Conservation (phyloP, 2,797 vertebrate genomes). For the Tenualosa ilisha region DNA sequence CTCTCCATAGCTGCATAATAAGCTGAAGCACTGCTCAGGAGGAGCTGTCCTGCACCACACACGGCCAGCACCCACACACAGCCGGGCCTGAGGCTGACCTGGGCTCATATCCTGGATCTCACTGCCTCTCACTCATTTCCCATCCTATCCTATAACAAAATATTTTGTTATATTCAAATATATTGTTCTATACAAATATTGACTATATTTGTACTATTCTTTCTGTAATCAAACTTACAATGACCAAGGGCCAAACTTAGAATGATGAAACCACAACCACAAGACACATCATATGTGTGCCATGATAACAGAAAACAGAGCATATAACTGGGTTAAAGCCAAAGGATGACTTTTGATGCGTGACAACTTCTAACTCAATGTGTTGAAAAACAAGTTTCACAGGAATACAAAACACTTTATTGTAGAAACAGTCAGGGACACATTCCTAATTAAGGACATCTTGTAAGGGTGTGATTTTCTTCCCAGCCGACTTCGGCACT, state of each 20-base stretch:
- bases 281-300: background rate
- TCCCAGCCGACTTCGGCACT: background rate
- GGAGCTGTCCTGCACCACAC: no score
- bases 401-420: background rate
- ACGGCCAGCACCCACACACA: no score
- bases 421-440: background rate
- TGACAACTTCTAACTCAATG: background rate
- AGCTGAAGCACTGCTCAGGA: no score
- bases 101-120: no score
- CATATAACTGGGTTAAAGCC: background rate
- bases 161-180: background rate
- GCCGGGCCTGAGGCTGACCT: no score
- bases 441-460: background rate
- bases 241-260: background rate
- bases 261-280: background rate
- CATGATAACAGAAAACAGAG: background rate
- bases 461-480: background rate
- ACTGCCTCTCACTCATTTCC: no score
- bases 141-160: background rate
- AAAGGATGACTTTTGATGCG: background rate
- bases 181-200: background rate
- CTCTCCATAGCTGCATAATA: background rate
- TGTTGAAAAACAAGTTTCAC: background rate
- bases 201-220: no score
- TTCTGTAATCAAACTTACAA: no score